These are phyloP conservation scores for Xiphophorus couchianus DNA, from an alignment of 2,113 vertebrate genomes.

Conservation along the genomic window DNA sequence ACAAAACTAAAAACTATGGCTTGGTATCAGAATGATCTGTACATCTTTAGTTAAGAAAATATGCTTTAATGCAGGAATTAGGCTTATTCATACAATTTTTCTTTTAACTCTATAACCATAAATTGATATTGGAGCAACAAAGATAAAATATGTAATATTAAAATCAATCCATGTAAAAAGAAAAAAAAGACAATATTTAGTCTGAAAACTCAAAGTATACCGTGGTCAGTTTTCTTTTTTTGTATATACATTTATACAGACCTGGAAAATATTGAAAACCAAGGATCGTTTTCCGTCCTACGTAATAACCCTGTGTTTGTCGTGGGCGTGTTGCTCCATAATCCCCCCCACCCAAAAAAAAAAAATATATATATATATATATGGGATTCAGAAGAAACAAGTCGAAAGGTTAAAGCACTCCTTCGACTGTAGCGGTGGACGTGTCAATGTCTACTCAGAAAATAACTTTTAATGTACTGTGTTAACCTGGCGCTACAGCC, in stretches of 20 bases:
- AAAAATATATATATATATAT: not conserved
- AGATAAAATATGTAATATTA: not conserved
- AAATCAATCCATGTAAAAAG: not conserved
- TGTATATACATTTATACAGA: not conserved
- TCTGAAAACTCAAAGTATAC: not conserved
- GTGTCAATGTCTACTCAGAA: not conserved
- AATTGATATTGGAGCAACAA: not conserved
- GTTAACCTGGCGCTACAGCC: not conserved
- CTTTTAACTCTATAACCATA: too few species aligned
- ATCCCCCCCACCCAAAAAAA: not conserved
- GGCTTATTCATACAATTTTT: not conserved
- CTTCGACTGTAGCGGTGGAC: too few species aligned
- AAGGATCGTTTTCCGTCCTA: not conserved
- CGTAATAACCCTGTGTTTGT: not conserved
- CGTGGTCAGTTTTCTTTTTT: not conserved
- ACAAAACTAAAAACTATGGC: not conserved
- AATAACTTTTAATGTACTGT: not conserved
- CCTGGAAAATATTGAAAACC: not conserved
- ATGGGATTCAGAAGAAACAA: not conserved
- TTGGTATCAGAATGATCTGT: not conserved
- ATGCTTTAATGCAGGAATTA: not conserved
- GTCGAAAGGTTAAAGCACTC: not conserved
- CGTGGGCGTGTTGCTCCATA: conserved; percentile 4
- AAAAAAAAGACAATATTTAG: not conserved
- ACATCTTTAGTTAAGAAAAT: not conserved